Base-by-base conservation (phyloP, 2,797 vertebrate species). In the Micromesistius poutassou region DNA sequence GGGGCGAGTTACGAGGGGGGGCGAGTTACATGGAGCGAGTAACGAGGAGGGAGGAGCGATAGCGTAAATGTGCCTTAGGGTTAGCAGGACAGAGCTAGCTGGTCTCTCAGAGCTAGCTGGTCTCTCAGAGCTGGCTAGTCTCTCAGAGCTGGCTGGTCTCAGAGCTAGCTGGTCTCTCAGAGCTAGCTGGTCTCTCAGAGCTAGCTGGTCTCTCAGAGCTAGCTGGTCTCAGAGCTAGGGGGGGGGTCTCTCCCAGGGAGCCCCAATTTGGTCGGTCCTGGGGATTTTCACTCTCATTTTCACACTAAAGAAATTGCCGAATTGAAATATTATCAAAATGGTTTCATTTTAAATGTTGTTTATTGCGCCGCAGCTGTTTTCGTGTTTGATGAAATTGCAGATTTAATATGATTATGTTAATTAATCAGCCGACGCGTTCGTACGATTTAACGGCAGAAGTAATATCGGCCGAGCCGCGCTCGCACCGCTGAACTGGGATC, bases 11-110 rank as follows among this genome's bases (percentile, higher is more conserved):
- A 35, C 5, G 33, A 5, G 33, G 33, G 33, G 16, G 4, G 19
- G 16, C 19, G 46, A 55, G 4, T 55, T 70, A 94, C 93, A 3
- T 4, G 33, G 33, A 5, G 33, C 33, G 33, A 35, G 33, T 22
- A 55, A 19, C 50, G 50, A 22, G 16, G 4, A 55, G 16, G 16
- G 19, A 22, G 19, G 5, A 35, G 33, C 33, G 33, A 35, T 55
- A 71, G 94, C 93, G 88, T 87, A 91, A 55, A 88, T 91, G 97
- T 98, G 97, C 97, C 97, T 99, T 98, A 98, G 91, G 94, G 22
- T 62, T 94, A 94, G 84, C 3, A 87, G 14, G 33, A 35, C 76
- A 81, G 70, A 16, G 5, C 82, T 87, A 90, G 16, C 84, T 86
- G 19, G 19, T 66, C 19, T 66, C 7, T 19, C 19, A 22, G 55